Evolutionary conservation across 1,140 invertebrate species (phyloP), one percentile per base, ranked within the genome.

Genomic region (Antheraea mylitta): DNA sequence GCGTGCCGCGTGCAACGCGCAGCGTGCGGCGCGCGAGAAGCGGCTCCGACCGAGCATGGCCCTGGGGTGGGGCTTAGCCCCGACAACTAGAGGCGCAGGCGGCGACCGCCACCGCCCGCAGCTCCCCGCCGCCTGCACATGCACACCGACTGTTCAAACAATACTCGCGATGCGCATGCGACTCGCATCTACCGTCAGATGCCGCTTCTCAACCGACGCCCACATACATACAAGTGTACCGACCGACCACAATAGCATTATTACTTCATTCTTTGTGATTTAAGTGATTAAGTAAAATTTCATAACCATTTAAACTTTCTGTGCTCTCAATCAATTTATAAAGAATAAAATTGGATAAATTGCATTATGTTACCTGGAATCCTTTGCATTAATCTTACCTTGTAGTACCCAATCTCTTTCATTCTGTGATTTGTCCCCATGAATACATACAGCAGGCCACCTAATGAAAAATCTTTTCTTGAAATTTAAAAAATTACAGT

Each of bases 401-500:
- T 95, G 95, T 62, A 95, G 80, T 64, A 95, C 95, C 88, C 95
- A 94, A 86, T 98, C 97, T 89, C 97, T 93, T 86, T 98, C 97
- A 88, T 96, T 96, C 88, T 98, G 97, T 78, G 96, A 96, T 91
- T 98, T 98, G 83, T 98, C 97, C 80, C 97, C 97, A 91, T 98
- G 97, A 90, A 98, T 97, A 90, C 96, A 96, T 67, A 96, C 94
- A 38, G 96, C 96, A 72, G 95, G 96, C 95, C 94, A 94, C 4
- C 94, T 94, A 73, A 77, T 96, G 69, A 72, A 30, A 66, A 38
- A 37, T 8, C 13, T 64, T n/a, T 45, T 42, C 18, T 45, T 42
- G 7, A 64, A 7, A 42, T 42, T 4, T 42, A 4, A 4, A 42
- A 42, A 42, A 42, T 42, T 30, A 30, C 22, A 30, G 22, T 30